Conservation (phyloP, 2,888 invertebrate species). For the Dynastes grantii region DNA sequence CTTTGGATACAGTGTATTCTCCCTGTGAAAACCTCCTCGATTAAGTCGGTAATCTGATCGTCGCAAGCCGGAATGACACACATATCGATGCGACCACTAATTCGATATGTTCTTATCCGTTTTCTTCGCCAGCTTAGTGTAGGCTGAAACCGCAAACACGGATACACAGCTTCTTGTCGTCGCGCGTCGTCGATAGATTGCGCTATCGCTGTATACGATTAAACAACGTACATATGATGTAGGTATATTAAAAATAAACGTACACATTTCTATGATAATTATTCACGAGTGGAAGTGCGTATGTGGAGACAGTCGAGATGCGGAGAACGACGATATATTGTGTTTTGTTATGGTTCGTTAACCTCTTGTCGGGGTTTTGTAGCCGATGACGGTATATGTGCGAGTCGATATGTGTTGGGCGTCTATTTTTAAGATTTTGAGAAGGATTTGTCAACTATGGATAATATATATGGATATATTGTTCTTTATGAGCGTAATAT, state of each 20-base stretch:
- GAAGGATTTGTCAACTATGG: not conserved
- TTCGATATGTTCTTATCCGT: not conserved
- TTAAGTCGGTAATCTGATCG: constrained; percentile 15
- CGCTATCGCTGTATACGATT: not conserved
- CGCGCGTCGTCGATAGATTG: not conserved
- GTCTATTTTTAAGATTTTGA: not conserved
- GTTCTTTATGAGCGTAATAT: too few species aligned
- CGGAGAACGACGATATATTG: not conserved
- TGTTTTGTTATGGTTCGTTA: constrained; percentile 33
- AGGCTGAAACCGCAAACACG: constrained; percentile 19
- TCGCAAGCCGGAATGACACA: constrained; percentile 4
- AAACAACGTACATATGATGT: not conserved
- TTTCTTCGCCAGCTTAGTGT: not conserved
- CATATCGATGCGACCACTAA: constrained; percentile 4
- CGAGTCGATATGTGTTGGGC: not conserved
- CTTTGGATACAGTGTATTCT: too few species aligned
- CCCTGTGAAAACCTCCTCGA: not conserved
- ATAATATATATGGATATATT: too few species aligned
- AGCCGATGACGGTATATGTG: not conserved
- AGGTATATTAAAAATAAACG: constrained; percentile 35
- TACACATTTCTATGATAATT: constrained; percentile 33
- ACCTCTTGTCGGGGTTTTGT: constrained; percentile 14
- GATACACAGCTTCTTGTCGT: not conserved
- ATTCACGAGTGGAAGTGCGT: constrained; percentile 28
- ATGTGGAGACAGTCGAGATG: constrained; percentile 10